A percentile compares a stretch with the other conserved stretches of the same genome.
These are phyloP conservation scores for Melieria picta DNA, from an alignment of 2,888 invertebrate genomes.

Conservation along the genomic window DNA sequence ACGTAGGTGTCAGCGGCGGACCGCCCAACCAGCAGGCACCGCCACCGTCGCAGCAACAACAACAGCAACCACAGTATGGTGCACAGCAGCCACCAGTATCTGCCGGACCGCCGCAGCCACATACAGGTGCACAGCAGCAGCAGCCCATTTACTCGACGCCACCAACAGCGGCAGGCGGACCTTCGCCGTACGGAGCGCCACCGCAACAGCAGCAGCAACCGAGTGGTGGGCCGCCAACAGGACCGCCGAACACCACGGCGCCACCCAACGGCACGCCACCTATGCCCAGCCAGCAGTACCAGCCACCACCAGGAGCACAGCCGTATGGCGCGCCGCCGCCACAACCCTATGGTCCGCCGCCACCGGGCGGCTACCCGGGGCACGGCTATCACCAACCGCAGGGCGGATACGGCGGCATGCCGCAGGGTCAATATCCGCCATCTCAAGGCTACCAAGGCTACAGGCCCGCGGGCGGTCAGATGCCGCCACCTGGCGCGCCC, in stretches of 20 bases:
- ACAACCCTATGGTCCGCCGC: conserved; percentile 62
- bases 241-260: conserved; percentile 64
- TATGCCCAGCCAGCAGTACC: conserved; percentile 57
- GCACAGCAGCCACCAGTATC: conserved; percentile 54
- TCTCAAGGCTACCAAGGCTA: conserved; percentile 75
- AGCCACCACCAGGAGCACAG: conserved; percentile 63
- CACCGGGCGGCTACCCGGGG: conserved; percentile 69
- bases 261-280: conserved; percentile 62
- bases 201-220: conserved; percentile 55
- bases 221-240: conserved; percentile 50
- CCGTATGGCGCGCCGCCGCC: conserved; percentile 63
- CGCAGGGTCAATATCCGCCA: conserved; percentile 71
- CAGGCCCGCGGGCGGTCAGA: conserved; percentile 70
- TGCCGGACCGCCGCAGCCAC: conserved; percentile 53
- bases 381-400: conserved; percentile 69
- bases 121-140: conserved; percentile 48
- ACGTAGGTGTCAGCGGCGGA: conserved; percentile 41
- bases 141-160: conserved; percentile 63
- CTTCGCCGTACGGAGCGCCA: conserved; percentile 54
- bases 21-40: conserved; percentile 49
- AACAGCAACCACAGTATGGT: conserved; percentile 44
- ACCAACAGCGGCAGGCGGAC: conserved; percentile 52
- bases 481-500: conserved; percentile 68
- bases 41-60: conserved; percentile 42
- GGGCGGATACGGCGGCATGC: conserved; percentile 71